phyloP scores from a whole-genome alignment of 2,888 invertebrate species.

The Antheraea assamensis region DNA sequence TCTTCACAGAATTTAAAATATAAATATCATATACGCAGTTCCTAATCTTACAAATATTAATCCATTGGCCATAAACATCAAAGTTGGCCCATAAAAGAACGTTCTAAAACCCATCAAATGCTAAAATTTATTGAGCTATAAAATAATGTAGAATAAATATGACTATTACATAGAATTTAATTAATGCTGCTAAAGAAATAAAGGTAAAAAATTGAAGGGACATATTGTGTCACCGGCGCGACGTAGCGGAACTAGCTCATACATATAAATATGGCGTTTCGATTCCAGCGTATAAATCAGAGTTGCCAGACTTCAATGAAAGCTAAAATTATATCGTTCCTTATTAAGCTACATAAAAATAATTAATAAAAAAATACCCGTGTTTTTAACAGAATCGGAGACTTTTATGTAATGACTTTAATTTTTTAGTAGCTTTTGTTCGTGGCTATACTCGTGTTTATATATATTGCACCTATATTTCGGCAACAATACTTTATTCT shows the following conservation, averaged over 20 bases:
- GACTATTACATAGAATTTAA: background rate
- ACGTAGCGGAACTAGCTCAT: too few relatives aligned
- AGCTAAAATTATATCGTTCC: too few relatives aligned
- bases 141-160: background rate
- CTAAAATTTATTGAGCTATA: constrained; percentile 1
- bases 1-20: background rate
- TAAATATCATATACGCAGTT: background rate
- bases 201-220: background rate
- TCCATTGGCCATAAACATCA: background rate
- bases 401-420: too few relatives aligned
- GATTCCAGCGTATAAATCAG: too few relatives aligned
- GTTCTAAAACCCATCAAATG: background rate
- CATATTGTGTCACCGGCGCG: background rate
- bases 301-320: too few relatives aligned
- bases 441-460: too few relatives aligned
- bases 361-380: too few relatives aligned
- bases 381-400: too few relatives aligned
- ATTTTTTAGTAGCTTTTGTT: too few relatives aligned
- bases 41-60: background rate
- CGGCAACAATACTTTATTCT: too few relatives aligned
- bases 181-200: background rate
- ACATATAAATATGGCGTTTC: background rate
- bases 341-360: too few relatives aligned
- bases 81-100: background rate
- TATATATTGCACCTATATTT: too few relatives aligned